Conservation (phyloP, 2,888 invertebrate genomes). For the Melanostoma mellinum region DNA sequence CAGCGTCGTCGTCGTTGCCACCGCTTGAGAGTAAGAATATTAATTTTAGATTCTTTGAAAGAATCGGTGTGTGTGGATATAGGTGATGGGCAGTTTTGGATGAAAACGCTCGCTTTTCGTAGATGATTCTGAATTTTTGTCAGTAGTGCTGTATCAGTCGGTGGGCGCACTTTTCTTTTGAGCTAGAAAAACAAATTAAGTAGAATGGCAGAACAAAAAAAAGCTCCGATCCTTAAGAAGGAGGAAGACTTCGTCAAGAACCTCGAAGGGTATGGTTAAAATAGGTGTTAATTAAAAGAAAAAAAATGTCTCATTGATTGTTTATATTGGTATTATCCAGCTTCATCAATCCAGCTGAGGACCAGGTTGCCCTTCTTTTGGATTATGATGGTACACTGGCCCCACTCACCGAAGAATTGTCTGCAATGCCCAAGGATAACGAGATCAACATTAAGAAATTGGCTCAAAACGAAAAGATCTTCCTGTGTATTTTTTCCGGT, state of each 20-base stretch:
- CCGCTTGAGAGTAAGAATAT: conserved; percentile 61
- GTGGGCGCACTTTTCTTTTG: conserved; percentile 65
- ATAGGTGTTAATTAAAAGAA: background rate
- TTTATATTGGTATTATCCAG: conserved; percentile 70
- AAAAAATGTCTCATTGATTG: conserved; percentile 9
- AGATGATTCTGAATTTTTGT: conserved; percentile 64
- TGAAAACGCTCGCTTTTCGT: conserved; percentile 56
- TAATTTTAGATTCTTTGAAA: conserved; percentile 69
- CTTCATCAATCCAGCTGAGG: conserved; percentile 84
- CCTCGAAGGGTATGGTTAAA: conserved; percentile 79
- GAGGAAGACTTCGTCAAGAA: conserved; percentile 81
- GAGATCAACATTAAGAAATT: conserved; percentile 87
- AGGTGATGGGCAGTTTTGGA: conserved; percentile 16
- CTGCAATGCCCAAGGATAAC: conserved; percentile 87
- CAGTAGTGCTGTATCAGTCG: conserved; percentile 69
- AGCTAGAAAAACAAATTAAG: conserved; percentile 49
- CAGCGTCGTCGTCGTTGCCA: conserved; percentile 37
- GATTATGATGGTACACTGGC: conserved; percentile 91
- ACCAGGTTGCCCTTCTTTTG: conserved; percentile 87
- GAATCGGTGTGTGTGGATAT: conserved; percentile 50
- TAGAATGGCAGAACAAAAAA: conserved; percentile 81
- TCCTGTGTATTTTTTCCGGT: conserved; percentile 88
- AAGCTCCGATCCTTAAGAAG: conserved; percentile 81
- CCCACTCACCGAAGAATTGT: conserved; percentile 87
- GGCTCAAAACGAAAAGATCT: conserved; percentile 87